Evolutionary conservation across 2,113 vertebrate genomes (phyloP).

Genomic region (Puma concolor): DNA sequence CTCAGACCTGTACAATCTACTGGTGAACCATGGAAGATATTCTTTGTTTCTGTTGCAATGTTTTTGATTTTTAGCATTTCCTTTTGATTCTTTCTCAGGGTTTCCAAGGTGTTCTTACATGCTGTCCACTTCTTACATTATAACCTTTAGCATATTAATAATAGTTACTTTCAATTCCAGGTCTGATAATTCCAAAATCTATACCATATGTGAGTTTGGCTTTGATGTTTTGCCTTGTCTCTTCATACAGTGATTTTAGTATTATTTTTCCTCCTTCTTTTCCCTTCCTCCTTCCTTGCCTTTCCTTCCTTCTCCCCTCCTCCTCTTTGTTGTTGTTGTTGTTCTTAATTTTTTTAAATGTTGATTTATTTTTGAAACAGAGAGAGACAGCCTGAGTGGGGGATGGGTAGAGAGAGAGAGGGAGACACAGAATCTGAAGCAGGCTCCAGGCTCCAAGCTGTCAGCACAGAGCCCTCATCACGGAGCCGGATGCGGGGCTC

Average conservation of each 20-base stretch:
- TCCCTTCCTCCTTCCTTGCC: background rate
- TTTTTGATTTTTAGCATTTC: background rate
- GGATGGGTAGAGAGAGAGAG: too few relatives aligned
- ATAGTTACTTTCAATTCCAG: background rate
- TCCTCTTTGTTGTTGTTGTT: fast-evolving
- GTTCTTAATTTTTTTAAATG: too few relatives aligned
- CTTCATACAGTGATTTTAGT: too few relatives aligned
- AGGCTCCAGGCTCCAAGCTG: too few relatives aligned
- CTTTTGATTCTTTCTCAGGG: background rate
- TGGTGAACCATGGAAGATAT: background rate
- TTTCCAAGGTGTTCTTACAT: background rate
- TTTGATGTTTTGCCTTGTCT: background rate
- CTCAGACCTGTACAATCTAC: background rate
- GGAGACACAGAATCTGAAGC: too few relatives aligned
- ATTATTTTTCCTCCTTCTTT: background rate
- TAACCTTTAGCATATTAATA: background rate
- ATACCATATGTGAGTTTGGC: background rate
- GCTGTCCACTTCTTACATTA: background rate
- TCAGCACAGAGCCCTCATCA: too few relatives aligned
- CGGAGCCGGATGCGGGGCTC: fast-evolving
- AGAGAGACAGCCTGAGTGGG: too few relatives aligned
- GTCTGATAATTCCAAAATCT: background rate
- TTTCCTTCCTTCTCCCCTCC: too few relatives aligned
- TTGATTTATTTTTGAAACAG: too few relatives aligned
- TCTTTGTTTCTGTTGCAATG: background rate